Evolutionary conservation across 2,888 invertebrate species (phyloP), one percentile per base, ranked within the genome.

Genomic region (Schrankia costaestrigalis): DNA sequence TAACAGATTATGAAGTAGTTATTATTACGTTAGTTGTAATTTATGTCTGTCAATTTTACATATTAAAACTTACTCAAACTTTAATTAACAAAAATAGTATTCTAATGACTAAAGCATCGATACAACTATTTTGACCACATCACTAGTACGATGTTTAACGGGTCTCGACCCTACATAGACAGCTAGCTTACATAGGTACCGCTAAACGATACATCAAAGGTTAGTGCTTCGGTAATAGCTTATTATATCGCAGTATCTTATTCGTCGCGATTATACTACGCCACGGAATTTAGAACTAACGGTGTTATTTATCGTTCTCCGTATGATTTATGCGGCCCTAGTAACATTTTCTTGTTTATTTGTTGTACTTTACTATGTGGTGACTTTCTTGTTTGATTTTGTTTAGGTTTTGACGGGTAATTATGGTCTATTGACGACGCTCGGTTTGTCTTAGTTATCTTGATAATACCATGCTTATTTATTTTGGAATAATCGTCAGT

Each of bases 161-260:
- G 81, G 68, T 64, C 71, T 66, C 70, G 78, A 69, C 68, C 71
- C 77, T 77, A 82, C 78, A 80, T 80, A 83, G 67, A 53, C 51
- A 23, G 47, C 50, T 68, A 70, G 68, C 66, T 69, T 68, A 82
- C 78, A 83, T 81, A 74, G 75, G 67, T 84, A 83, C 85, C 85
- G 85, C 84, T 84, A 84, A 72, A 62, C 79, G 76, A 83, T 84
- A 74, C 78, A 78, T 85, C 85, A 82, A 75, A 76, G 71, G 72
- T 71, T 76, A 77, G 78, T 71, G 63, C 76, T 73, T 74, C 61
- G 63, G 68, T 71, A 71, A 76, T 75, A 70, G 64, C 60, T 67
- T 72, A 75, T 73, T 78, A 75, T 65, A 39, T 43, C 31, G 18
- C 10, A 28, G 27, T 37, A 32, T 29, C 31, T 31, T 13, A 24